Conservation (phyloP, 2,797 vertebrate species). For the Agapornis canus region DNA sequence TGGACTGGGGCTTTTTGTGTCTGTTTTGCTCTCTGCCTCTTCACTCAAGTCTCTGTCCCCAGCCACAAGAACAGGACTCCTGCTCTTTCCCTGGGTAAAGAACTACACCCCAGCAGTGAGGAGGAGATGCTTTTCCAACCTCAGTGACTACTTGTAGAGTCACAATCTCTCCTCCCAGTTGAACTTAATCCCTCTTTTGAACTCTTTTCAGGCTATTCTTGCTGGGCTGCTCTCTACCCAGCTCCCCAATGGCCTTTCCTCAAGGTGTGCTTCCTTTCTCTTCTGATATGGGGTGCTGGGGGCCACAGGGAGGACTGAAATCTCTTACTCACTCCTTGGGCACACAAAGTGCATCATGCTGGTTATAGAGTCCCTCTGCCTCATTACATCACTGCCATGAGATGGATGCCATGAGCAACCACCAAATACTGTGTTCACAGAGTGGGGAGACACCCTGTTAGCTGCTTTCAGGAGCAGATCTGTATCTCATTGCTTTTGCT, state of each 20-base stretch:
- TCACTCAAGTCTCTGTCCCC: neutral
- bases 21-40: neutral
- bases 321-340: neutral
- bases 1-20: neutral
- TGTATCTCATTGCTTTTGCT: neutral
- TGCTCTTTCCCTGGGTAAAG: neutral
- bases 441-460: neutral
- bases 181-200: neutral
- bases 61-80: neutral
- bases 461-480: neutral
- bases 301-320: neutral
- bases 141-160: neutral
- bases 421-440: neutral
- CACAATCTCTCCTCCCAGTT: neutral
- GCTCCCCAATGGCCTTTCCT: neutral
- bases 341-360: neutral
- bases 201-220: neutral
- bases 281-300: accelerated
- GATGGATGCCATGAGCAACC: neutral
- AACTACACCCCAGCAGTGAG: accelerated
- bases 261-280: neutral
- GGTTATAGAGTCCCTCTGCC: neutral
- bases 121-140: neutral
- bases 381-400: neutral
- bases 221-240: neutral